phyloP scores from a whole-genome alignment of 2,113 vertebrate species.

The Neotoma lepida region DNA sequence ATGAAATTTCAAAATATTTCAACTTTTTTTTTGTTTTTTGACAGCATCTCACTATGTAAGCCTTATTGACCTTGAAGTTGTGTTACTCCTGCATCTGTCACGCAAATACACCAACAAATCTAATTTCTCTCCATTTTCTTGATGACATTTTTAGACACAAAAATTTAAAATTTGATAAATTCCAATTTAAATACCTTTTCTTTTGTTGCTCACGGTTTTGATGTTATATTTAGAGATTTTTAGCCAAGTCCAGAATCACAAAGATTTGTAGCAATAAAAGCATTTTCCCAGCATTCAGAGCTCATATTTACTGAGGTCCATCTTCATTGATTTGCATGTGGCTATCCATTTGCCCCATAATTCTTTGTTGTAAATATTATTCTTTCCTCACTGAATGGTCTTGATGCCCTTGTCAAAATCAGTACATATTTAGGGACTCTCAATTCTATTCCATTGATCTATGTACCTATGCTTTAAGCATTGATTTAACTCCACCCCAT shows the following conservation, averaged over 20 bases:
- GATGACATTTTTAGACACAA: conserved; percentile 9
- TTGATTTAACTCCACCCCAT: background rate
- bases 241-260: background rate
- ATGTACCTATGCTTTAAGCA: background rate
- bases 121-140: background rate
- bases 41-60: background rate
- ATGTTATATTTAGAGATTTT: background rate
- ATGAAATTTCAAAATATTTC: background rate
- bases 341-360: background rate
- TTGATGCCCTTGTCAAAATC: background rate
- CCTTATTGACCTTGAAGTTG: background rate
- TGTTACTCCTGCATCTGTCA: background rate
- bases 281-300: background rate
- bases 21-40: background rate
- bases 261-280: background rate
- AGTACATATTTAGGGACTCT: background rate
- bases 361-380: background rate
- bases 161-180: background rate
- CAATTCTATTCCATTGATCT: background rate
- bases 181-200: background rate
- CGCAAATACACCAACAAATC: background rate
- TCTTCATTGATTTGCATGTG: background rate
- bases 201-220: background rate
- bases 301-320: background rate
- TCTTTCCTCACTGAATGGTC: background rate